A percentile compares a stretch with the other conserved stretches of the same genome.
These are phyloP conservation scores for Anguilla anguilla DNA, from an alignment of 2,797 vertebrate species.

Conservation along the genomic window DNA sequence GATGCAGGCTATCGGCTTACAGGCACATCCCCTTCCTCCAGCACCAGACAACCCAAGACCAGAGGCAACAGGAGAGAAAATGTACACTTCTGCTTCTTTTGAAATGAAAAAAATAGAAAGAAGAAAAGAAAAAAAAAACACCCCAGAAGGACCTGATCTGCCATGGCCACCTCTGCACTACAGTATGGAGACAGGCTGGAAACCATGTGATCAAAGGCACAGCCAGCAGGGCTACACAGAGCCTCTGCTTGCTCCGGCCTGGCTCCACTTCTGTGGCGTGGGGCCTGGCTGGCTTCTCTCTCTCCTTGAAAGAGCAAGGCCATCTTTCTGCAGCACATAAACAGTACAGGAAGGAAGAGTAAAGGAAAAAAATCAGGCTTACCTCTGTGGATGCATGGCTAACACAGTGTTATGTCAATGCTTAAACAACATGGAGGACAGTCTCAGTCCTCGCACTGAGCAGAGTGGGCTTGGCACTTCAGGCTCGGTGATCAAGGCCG, in stretches of 20 bases:
- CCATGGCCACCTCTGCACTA: slow-evolving; percentile 68
- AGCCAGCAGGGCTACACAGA: slow-evolving; percentile 76
- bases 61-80: slow-evolving; percentile 52
- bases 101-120: not conserved
- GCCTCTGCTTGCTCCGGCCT: slow-evolving; percentile 75
- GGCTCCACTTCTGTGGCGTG: slow-evolving; percentile 82
- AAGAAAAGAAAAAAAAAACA: slow-evolving; percentile 32
- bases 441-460: slow-evolving; percentile 91
- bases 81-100: slow-evolving; percentile 52
- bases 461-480: slow-evolving; percentile 93
- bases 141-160: slow-evolving; percentile 68
- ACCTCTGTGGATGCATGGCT: slow-evolving; percentile 99
- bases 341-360: slow-evolving; percentile 64
- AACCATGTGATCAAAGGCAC: slow-evolving; percentile 77
- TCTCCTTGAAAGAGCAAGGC: slow-evolving; percentile 65
- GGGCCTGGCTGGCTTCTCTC: slow-evolving; percentile 76
- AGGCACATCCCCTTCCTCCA: slow-evolving; percentile 47
- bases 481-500: slow-evolving; percentile 87
- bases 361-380: slow-evolving; percentile 91
- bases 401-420: slow-evolving; percentile 99
- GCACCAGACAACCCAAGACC: slow-evolving; percentile 40
- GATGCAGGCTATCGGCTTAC: slow-evolving; percentile 72
- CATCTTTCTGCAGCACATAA: slow-evolving; percentile 75
- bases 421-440: slow-evolving; percentile 99
- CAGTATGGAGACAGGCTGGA: slow-evolving; percentile 78